phyloP scores from a whole-genome alignment of 2,797 vertebrate species.

The Cirrhinus molitorella region DNA sequence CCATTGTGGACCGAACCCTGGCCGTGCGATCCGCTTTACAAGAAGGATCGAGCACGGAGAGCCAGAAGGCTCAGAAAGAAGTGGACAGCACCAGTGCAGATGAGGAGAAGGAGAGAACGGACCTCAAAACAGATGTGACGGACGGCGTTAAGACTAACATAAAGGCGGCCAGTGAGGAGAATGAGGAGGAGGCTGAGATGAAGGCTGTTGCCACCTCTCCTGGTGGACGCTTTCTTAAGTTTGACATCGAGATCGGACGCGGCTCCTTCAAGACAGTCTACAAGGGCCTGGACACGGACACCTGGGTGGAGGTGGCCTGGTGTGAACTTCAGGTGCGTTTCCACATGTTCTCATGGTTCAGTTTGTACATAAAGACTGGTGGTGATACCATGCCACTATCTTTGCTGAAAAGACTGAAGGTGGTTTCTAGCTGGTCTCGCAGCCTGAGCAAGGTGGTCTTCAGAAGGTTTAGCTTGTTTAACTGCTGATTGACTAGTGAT shows the following conservation, averaged over 20 bases:
- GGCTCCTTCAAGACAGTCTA: constrained; percentile 99
- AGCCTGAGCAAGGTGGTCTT: neutral
- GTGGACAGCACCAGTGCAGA: constrained; percentile 76
- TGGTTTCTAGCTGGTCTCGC: neutral
- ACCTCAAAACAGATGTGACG: constrained; percentile 66
- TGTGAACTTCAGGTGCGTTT: constrained; percentile 94
- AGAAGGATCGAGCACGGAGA: constrained; percentile 74
- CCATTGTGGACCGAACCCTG: constrained; percentile 86
- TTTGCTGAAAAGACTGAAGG: neutral
- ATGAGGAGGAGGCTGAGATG: constrained; percentile 97
- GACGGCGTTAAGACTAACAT: constrained; percentile 73
- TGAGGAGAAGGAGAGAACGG: constrained; percentile 81
- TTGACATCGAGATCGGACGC: constrained; percentile 95
- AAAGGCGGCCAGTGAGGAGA: constrained; percentile 84
- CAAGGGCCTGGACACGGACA: constrained; percentile 97
- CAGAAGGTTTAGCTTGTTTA: neutral
- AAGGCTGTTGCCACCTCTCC: constrained; percentile 95
- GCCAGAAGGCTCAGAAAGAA: constrained; percentile 72
- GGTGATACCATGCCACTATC: neutral
- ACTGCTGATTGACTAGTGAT: neutral
- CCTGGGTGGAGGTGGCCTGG: constrained; percentile 99
- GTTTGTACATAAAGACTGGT: neutral
- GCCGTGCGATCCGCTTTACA: constrained; percentile 67
- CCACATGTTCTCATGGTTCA: neutral
- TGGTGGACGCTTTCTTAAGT: constrained; percentile 95